A percentile compares a stretch with the other conserved stretches of the same genome.
phyloP scores from a whole-genome alignment of 1,140 invertebrate genomes.

The Riptortus pedestris region DNA sequence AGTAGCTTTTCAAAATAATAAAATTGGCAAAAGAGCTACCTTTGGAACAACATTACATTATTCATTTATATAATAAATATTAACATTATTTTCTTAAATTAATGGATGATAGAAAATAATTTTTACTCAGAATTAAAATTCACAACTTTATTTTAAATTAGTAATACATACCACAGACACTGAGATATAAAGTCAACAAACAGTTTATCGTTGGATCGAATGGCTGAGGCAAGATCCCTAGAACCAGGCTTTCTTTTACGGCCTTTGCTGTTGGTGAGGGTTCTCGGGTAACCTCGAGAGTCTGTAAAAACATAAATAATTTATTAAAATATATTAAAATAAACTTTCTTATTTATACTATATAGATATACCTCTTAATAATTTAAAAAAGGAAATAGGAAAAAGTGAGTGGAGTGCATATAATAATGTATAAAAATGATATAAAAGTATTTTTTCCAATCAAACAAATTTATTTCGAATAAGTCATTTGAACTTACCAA shows the following conservation, averaged over 20 bases:
- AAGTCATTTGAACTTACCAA: too few species aligned
- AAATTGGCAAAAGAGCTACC: too few species aligned
- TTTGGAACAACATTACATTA: too few species aligned
- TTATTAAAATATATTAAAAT: not conserved
- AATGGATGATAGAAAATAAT: too few species aligned
- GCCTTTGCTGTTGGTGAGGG: slow-evolving; percentile 83
- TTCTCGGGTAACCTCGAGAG: slow-evolving; percentile 80
- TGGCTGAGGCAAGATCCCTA: slow-evolving; percentile 60
- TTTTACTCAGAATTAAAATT: too few species aligned
- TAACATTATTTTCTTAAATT: too few species aligned
- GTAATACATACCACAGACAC: slow-evolving; percentile 72
- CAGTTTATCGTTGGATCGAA: slow-evolving; percentile 74
- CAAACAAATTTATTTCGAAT: too few species aligned
- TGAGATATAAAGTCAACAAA: slow-evolving; percentile 89
- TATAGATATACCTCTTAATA: not conserved
- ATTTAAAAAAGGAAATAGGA: not conserved
- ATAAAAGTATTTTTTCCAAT: slow-evolving; percentile 2
- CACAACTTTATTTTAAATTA: too few species aligned
- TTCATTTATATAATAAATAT: too few species aligned
- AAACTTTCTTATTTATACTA: not conserved
- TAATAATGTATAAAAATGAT: not conserved
- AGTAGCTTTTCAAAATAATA: too few species aligned
- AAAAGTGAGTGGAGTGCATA: not conserved
- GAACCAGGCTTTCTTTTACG: slow-evolving; percentile 77
- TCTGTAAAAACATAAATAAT: slow-evolving; percentile 45